Evolutionary conservation across 1,140 invertebrate genomes (phyloP).

Genomic region (Nebria ingens): DNA sequence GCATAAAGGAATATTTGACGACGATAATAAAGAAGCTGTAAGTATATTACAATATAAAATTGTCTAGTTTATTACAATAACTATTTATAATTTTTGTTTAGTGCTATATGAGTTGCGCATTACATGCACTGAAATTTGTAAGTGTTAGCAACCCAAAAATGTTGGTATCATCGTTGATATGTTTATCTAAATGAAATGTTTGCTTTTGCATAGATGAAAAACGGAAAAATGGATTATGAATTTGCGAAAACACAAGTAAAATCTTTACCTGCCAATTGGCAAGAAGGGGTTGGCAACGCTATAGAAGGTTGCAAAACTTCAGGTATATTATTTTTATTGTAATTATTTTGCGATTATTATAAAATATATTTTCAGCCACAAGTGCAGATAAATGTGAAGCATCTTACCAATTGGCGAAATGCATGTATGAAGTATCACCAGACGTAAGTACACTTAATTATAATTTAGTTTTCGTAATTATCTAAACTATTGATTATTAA

Average conservation of each 20-base stretch:
- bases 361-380: background rate
- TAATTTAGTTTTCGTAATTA: too few species aligned
- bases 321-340: background rate
- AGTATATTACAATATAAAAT: background rate
- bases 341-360: background rate
- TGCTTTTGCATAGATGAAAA: background rate
- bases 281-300: background rate
- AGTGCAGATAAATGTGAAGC: background rate
- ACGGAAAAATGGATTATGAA: conserved; percentile 1
- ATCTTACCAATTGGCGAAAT: background rate
- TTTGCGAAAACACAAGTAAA: background rate
- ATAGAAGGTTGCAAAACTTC: background rate
- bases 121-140: background rate
- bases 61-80: background rate
- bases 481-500: too few species aligned
- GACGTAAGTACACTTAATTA: conserved; percentile 1
- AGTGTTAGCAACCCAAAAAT: too few species aligned
- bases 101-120: background rate
- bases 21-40: background rate
- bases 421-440: background rate
- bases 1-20: background rate
- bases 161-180: background rate
- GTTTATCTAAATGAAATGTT: background rate
- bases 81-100: background rate
- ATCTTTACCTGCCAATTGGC: background rate